phyloP scores from a whole-genome alignment of 1,140 invertebrate species.

The Danaus plexippus region DNA sequence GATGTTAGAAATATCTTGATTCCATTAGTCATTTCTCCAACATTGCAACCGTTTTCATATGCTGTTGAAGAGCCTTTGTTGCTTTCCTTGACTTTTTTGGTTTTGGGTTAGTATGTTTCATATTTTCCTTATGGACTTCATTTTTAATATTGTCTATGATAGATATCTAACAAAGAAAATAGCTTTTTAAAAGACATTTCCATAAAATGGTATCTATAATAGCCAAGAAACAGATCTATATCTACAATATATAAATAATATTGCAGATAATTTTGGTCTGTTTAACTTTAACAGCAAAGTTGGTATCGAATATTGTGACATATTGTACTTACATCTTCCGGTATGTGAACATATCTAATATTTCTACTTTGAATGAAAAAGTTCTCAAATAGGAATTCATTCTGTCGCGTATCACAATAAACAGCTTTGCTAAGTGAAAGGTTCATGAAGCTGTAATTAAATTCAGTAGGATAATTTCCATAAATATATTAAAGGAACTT shows the following conservation, averaged over 20 bases:
- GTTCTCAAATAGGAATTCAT: conserved; percentile 61
- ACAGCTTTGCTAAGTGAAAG: conserved; percentile 75
- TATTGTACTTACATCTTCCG: conserved; percentile 72
- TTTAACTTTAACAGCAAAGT: neutral
- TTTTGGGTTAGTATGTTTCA: conserved; percentile 23
- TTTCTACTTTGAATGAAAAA: conserved; percentile 78
- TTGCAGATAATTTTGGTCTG: neutral
- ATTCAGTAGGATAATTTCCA: conserved; percentile 5
- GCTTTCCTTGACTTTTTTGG: conserved; percentile 49
- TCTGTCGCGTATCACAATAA: conserved; percentile 72
- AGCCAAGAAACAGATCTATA: neutral
- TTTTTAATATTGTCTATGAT: conserved; percentile 45
- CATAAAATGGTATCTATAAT: too few relatives aligned
- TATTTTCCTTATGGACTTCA: conserved; percentile 33
- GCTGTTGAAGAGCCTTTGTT: conserved; percentile 49
- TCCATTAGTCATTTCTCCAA: conserved; percentile 21
- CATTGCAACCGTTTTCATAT: conserved; percentile 55
- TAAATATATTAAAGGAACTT: too few relatives aligned
- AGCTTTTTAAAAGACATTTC: conserved; percentile 1
- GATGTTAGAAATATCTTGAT: neutral
- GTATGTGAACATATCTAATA: conserved; percentile 79
- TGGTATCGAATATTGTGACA: neutral
- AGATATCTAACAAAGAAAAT: conserved; percentile 31
- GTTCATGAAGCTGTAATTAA: conserved; percentile 77
- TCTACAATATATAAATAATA: neutral